These are phyloP conservation scores for Liolophura sinensis DNA, from an alignment of 1,140 invertebrate genomes.

Conservation along the genomic window DNA sequence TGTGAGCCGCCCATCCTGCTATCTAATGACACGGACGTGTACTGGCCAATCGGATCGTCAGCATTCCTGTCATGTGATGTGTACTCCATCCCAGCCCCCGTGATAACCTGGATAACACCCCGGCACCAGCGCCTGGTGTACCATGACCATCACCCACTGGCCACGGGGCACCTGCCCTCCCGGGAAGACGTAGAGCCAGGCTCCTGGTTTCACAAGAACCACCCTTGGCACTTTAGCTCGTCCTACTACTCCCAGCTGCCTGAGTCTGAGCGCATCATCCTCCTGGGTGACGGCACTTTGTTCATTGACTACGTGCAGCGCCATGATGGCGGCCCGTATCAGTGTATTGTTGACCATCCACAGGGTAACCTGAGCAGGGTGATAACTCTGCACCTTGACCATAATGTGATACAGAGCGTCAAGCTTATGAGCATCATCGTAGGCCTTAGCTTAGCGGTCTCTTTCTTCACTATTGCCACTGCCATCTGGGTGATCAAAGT, in stretches of 20 bases:
- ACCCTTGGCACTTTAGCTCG: constrained; percentile 32
- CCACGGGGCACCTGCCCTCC: constrained; percentile 18
- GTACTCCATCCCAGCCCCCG: constrained; percentile 6
- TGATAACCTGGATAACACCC: constrained; percentile 28
- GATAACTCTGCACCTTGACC: constrained; percentile 36
- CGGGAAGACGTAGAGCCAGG: constrained; percentile 11
- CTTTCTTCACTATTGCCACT: constrained; percentile 67
- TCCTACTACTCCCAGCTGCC: constrained; percentile 27
- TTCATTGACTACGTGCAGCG: constrained; percentile 69
- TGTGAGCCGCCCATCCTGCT: constrained; percentile 36
- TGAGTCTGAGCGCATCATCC: constrained; percentile 28
- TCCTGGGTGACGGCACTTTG: constrained; percentile 72
- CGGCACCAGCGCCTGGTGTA: constrained; percentile 13
- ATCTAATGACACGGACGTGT: constrained; percentile 21
- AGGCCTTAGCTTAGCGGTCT: constrained; percentile 75
- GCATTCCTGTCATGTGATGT: constrained; percentile 64
- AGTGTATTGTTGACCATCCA: constrained; percentile 83
- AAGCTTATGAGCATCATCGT: constrained; percentile 82
- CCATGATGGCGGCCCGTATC: constrained; percentile 83
- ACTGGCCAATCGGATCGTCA: constrained; percentile 53
- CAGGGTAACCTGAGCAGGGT: constrained; percentile 69
- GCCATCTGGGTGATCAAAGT: constrained; percentile 35
- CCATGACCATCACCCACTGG: constrained; percentile 22
- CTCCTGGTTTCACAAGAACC: constrained; percentile 20
- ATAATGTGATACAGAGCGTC: constrained; percentile 69